Evolutionary conservation across 92 coral and sea anemone genomes (phyloP).

Genomic region (Epizoanthus stellaris): DNA sequence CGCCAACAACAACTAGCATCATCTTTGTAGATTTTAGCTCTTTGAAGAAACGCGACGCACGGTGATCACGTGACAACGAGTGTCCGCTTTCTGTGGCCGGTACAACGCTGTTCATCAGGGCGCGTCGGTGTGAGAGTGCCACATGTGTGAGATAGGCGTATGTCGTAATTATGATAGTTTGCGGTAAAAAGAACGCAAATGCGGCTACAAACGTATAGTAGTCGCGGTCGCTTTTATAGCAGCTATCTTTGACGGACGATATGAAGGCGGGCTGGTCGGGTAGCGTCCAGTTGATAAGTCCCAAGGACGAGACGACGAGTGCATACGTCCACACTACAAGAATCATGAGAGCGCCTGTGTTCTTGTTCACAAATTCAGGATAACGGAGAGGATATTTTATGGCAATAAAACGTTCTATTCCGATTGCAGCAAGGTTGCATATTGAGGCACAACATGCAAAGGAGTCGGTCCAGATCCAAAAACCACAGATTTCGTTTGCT

Average conservation of each 20-base stretch:
- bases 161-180: constrained; percentile 60
- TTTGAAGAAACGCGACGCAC: constrained; percentile 64
- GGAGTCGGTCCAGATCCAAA: constrained; percentile 87
- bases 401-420: constrained; percentile 85
- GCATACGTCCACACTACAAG: constrained; percentile 76
- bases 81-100: constrained; percentile 40
- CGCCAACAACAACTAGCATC: constrained; percentile 84
- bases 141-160: constrained; percentile 81
- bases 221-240: constrained; percentile 70
- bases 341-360: constrained; percentile 66
- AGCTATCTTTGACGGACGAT: constrained; percentile 30
- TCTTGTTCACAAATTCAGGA: constrained; percentile 49
- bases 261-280: constrained; percentile 55
- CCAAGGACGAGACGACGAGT: constrained; percentile 67
- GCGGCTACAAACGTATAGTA: constrained; percentile 76
- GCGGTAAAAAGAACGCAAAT: constrained; percentile 75
- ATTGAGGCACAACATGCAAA: constrained; percentile 85
- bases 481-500: constrained; percentile 58
- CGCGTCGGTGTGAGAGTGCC: constrained; percentile 63
- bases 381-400: constrained; percentile 80
- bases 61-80: constrained; percentile 35
- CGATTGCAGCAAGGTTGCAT: constrained; percentile 77
- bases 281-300: constrained; percentile 74
- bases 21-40: constrained; percentile 80
- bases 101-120: constrained; percentile 47